Percentiles rank a stretch among this genome's conserved stretches.
Evolutionary conservation across 1,140 invertebrate genomes (phyloP).

Genomic region (Streblospio benedicti): DNA sequence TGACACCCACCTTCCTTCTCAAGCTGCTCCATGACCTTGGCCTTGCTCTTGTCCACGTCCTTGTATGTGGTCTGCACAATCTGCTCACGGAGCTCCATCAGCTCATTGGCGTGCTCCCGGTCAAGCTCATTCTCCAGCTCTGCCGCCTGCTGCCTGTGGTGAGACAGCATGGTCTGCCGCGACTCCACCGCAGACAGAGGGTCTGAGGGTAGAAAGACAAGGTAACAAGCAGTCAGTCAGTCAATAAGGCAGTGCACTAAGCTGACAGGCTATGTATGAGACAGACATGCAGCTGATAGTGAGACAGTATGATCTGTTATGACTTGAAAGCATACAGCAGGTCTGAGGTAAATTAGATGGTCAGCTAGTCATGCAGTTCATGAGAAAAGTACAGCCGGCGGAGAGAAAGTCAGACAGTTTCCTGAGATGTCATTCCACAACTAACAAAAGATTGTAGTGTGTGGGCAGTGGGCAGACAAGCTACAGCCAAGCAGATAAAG

Average conservation of each 20-base stretch:
- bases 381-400: too few species aligned
- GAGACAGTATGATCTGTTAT: too few species aligned
- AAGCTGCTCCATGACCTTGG: slow-evolving; percentile 26
- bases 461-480: too few species aligned
- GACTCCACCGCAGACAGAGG: slow-evolving; percentile 28
- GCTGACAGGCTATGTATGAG: too few species aligned
- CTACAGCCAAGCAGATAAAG: too few species aligned
- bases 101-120: slow-evolving; percentile 28
- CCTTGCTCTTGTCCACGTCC: slow-evolving; percentile 24
- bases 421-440: too few species aligned
- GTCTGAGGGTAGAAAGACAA: slow-evolving; percentile 28
- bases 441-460: too few species aligned
- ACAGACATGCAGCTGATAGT: too few species aligned
- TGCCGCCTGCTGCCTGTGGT: slow-evolving; percentile 29
- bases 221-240: background rate
- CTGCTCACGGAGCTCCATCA: slow-evolving; percentile 22
- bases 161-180: slow-evolving; percentile 27
- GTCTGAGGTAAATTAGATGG: too few species aligned
- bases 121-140: slow-evolving; percentile 37
- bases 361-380: too few species aligned
- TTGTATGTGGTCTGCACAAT: slow-evolving; percentile 23
- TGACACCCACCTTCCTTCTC: slow-evolving; percentile 16
- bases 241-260: background rate
- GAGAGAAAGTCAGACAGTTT: too few species aligned
- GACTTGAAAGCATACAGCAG: too few species aligned